Conservation (phyloP, 2,888 invertebrate species). For the Drosophila nr. perissopoda region DNA sequence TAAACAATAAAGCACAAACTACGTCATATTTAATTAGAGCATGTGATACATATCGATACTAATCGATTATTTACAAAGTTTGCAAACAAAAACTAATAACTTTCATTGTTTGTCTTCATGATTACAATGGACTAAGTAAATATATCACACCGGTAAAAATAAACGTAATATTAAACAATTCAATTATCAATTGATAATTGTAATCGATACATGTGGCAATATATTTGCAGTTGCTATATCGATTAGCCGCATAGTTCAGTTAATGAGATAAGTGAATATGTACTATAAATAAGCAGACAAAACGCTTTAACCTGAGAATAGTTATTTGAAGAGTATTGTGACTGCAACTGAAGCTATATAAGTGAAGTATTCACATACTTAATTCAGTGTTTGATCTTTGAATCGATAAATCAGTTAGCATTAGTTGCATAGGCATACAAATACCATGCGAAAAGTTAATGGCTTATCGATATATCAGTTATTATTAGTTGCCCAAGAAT, state of each 20-base stretch:
- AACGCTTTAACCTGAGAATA: too few relatives aligned
- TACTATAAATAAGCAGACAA: not conserved
- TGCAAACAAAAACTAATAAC: not conserved
- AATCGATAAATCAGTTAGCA: conserved; percentile 10
- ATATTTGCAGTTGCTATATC: not conserved
- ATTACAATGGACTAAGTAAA: not conserved
- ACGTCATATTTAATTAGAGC: not conserved
- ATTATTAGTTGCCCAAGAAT: not conserved
- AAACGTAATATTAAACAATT: not conserved
- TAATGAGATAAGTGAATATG: not conserved
- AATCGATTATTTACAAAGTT: not conserved
- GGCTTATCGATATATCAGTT: conserved; percentile 14
- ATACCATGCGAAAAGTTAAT: not conserved
- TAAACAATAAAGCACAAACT: not conserved
- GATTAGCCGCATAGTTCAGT: not conserved
- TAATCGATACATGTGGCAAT: not conserved
- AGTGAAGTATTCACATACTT: too few relatives aligned
- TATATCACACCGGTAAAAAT: not conserved
- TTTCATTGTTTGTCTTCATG: not conserved
- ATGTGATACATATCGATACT: not conserved
- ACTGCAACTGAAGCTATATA: not conserved
- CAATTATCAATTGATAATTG: not conserved
- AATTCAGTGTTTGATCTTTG: not conserved
- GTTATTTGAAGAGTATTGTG: not conserved
- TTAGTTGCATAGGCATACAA: not conserved